phyloP scores from a whole-genome alignment of 1,140 invertebrate genomes.

The Agrilus planipennis region DNA sequence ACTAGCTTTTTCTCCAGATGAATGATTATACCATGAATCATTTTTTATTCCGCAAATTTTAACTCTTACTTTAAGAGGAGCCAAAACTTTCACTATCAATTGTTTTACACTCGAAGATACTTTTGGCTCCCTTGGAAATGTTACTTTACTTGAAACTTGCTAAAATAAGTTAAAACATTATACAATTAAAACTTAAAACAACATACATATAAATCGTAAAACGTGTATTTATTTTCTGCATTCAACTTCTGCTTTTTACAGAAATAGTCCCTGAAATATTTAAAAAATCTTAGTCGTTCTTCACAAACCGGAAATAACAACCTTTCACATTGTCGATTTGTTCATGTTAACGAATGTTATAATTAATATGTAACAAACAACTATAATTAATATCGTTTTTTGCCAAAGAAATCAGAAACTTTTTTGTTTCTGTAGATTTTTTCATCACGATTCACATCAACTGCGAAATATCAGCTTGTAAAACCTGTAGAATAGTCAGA shows the following conservation, averaged over 20 bases:
- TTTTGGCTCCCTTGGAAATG: slow-evolving; percentile 53
- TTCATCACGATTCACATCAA: neutral
- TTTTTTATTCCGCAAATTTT: slow-evolving; percentile 47
- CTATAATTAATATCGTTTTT: too few species aligned
- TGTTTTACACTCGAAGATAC: slow-evolving; percentile 50
- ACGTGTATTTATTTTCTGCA: too few species aligned
- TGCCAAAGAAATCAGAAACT: too few species aligned
- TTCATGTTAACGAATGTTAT: too few species aligned
- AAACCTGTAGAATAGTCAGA: neutral
- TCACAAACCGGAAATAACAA: too few species aligned
- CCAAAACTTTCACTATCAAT: slow-evolving; percentile 54
- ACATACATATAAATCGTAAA: slow-evolving; percentile 6
- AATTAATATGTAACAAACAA: too few species aligned
- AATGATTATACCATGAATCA: slow-evolving; percentile 44
- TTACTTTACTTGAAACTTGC: slow-evolving; percentile 61
- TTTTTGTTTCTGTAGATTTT: neutral
- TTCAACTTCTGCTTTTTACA: too few species aligned
- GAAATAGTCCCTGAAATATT: too few species aligned
- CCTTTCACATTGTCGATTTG: too few species aligned
- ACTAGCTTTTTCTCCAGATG: slow-evolving; percentile 15
- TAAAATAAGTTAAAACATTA: slow-evolving; percentile 22
- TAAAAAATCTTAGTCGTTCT: too few species aligned
- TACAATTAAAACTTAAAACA: slow-evolving; percentile 5
- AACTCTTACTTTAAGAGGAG: slow-evolving; percentile 48
- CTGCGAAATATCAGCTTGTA: neutral